Percentiles rank a stretch among this genome's conserved stretches.
These are phyloP conservation scores for Perca schrenkii DNA, from an alignment of 2,113 vertebrate species.

Conservation along the genomic window DNA sequence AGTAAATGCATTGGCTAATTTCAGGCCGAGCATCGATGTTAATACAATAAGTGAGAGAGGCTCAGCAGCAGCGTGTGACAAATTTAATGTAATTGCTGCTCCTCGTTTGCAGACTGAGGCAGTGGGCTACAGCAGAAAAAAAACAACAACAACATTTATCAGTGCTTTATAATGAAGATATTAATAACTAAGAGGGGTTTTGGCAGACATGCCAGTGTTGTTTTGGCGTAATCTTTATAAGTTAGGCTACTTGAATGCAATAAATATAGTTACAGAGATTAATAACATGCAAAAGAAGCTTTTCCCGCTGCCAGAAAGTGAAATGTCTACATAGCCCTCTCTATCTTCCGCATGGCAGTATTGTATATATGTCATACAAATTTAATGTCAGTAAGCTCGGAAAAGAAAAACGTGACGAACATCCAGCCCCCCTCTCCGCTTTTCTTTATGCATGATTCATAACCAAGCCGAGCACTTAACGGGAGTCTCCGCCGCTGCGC, in stretches of 20 bases:
- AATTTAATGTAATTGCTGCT: conserved; percentile 79
- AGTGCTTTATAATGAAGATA: conserved; percentile 48
- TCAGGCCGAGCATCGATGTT: conserved; percentile 76
- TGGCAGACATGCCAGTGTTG: conserved; percentile 55
- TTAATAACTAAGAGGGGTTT: conserved; percentile 41
- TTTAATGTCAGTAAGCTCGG: conserved; percentile 75
- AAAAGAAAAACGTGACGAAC: conserved; percentile 77
- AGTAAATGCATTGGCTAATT: conserved; percentile 74
- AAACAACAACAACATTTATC: conserved; percentile 48
- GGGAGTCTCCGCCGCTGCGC: conserved; percentile 47
- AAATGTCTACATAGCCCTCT: conserved; percentile 34
- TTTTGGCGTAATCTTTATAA: conserved; percentile 59
- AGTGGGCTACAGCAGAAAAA: conserved; percentile 15
- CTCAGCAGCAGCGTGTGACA: conserved; percentile 77
- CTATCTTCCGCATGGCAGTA: conserved; percentile 45
- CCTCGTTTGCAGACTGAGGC: conserved; percentile 64
- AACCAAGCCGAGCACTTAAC: conserved; percentile 68
- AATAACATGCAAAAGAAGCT: conserved; percentile 5
- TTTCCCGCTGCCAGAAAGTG: conserved; percentile 52
- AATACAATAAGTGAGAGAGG: conserved; percentile 77
- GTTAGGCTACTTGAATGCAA: conserved; percentile 53
- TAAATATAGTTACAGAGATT: conserved; percentile 12
- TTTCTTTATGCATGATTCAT: conserved; percentile 79
- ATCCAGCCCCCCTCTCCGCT: conserved; percentile 31
- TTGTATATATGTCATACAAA: conserved; percentile 67